phyloP scores from a whole-genome alignment of 1,140 invertebrate genomes.

The Sarcophaga peregrina region DNA sequence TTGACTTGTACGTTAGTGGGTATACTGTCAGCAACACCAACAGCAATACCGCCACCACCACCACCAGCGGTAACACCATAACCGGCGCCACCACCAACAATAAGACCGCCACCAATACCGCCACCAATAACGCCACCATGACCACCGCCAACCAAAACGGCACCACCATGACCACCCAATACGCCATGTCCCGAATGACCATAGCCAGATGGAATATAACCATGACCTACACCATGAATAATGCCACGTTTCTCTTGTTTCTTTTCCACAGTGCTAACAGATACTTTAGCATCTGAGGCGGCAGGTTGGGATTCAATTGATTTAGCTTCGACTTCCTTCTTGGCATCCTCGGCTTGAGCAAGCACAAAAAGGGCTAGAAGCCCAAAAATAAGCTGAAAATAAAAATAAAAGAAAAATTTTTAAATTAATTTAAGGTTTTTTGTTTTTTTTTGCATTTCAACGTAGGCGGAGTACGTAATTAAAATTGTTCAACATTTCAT shows the following conservation, averaged over 20 bases:
- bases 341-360: constrained; percentile 68
- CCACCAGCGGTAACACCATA: background rate
- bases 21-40: constrained; percentile 48
- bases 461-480: background rate
- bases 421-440: background rate
- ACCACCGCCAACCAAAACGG: background rate
- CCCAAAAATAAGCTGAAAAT: constrained; percentile 67
- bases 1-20: constrained; percentile 66
- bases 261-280: constrained; percentile 69
- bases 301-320: constrained; percentile 63
- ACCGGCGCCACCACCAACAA: constrained; percentile 1
- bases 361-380: constrained; percentile 68
- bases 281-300: constrained; percentile 59
- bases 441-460: background rate
- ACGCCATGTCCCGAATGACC: constrained; percentile 52
- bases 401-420: background rate
- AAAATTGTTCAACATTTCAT: too few relatives aligned
- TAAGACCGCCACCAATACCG: constrained; percentile 42
- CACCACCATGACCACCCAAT: constrained; percentile 23
- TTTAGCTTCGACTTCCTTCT: constrained; percentile 56
- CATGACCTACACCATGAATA: constrained; percentile 69
- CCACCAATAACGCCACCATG: constrained; percentile 35
- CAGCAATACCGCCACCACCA: constrained; percentile 44
- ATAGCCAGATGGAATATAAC: constrained; percentile 58
- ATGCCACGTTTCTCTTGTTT: constrained; percentile 80